These are phyloP conservation scores for Hydrochoerus hydrochaeris DNA, from an alignment of 2,113 vertebrate genomes.

Conservation along the genomic window DNA sequence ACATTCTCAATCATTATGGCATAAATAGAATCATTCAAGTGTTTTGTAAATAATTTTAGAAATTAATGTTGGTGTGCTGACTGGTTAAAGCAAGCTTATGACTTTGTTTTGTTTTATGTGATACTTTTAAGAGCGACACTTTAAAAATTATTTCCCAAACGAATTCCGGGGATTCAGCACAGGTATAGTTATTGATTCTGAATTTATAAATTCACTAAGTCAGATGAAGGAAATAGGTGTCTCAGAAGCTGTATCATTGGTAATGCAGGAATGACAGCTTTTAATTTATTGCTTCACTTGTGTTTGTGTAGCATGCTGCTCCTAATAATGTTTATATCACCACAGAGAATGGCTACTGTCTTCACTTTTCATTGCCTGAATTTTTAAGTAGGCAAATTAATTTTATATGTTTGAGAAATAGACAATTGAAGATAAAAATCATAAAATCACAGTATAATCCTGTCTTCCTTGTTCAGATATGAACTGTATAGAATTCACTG, in stretches of 20 bases:
- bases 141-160: conserved; percentile 79
- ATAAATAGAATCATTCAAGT: not conserved
- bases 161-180: conserved; percentile 72
- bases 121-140: conserved; percentile 55
- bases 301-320: not conserved
- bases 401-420: conserved; percentile 75
- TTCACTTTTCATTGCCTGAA: conserved; percentile 70
- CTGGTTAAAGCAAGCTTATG: conserved; percentile 68
- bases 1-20: not conserved
- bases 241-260: conserved; percentile 44
- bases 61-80: conserved; percentile 71
- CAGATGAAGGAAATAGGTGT: conserved; percentile 72
- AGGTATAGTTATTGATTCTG: conserved; percentile 80
- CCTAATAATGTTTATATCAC: conserved; percentile 62
- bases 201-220: conserved; percentile 81
- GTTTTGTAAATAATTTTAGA: conserved; percentile 61
- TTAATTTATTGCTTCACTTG: conserved; percentile 82
- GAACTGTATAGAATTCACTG: conserved; percentile 86
- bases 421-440: conserved; percentile 72
- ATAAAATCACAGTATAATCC: conserved; percentile 79
- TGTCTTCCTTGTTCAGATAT: conserved; percentile 81
- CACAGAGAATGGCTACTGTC: conserved; percentile 54
- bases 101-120: conserved; percentile 65
- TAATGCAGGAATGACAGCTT: conserved; percentile 77
- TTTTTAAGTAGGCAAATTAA: conserved; percentile 81